Base-by-base conservation (phyloP, 35 echinoderm and acorn worm genomes). In the Lytechinus variegatus region DNA sequence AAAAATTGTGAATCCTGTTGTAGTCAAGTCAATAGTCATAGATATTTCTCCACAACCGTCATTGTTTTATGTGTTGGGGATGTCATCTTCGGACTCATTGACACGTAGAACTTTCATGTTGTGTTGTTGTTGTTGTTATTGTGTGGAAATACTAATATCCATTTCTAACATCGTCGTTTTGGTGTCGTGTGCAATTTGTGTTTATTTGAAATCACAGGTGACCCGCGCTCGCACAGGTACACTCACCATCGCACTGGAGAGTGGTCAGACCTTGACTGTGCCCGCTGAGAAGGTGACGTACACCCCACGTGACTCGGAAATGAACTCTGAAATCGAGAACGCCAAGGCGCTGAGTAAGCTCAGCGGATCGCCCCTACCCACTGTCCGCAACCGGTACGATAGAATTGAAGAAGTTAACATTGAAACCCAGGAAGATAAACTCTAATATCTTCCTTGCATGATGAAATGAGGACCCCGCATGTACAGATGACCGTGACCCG, bases 281-380 rank as follows among this genome's bases (percentile, higher is more conserved):
- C 97, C 98, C 10, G 98, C 98, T 6, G 95, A 96, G 29, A 97
- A 96, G 53, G 97, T 97, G 2, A 96, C 87, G n/a, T 99, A 97
- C 92, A 99, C 86, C 52, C 97, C 97, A 52, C 92, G 53, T 53
- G 94, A 86, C 55, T 54, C 58, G 56, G 89, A 94, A 29, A 44
- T 11, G 9, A 95, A 97, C 27, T 27, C 13, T 51, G 54, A 95
- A 44, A 29, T 95, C 52, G 87, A 95, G 66, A 97, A 89, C 8
- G 94, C 95, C 12, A 55, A 93, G 10, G 96, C 94, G 3, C 94
- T 97, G 4, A 54, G 95, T 79, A 97, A 95, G 10, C 79, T 97
- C 27, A 92, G 88, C 56, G 60, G 95, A 10, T 33, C 95, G 13
- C 95, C 89, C 27, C 95, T 93, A 0, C 92, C 92, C 9, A 14